Evolutionary conservation across 2,888 invertebrate genomes (phyloP).

Genomic region (Acanthosepion esculentum): DNA sequence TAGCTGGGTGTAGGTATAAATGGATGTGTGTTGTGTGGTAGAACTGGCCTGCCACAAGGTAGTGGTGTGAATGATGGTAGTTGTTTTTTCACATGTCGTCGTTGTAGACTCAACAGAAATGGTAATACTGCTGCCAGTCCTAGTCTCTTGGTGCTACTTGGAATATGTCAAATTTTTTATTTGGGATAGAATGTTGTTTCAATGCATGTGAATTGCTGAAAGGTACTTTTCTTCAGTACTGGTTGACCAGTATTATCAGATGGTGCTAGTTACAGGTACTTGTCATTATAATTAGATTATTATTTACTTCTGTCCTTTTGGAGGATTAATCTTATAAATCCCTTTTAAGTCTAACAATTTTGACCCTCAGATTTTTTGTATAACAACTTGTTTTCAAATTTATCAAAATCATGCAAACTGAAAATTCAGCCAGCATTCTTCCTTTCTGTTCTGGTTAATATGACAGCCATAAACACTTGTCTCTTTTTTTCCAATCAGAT

Average conservation of each 20-base stretch:
- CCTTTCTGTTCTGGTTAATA: too few relatives aligned
- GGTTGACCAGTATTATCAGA: neutral
- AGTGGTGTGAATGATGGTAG: neutral
- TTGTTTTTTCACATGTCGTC: neutral
- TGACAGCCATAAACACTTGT: too few relatives aligned
- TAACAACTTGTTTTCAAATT: neutral
- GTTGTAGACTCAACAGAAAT: neutral
- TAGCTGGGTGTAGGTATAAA: neutral
- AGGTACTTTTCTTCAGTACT: neutral
- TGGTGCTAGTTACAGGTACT: neutral
- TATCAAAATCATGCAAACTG: neutral
- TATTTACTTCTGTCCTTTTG: neutral
- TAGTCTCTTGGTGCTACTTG: neutral
- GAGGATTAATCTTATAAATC: neutral
- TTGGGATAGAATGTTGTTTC: neutral
- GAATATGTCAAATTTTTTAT: too few relatives aligned
- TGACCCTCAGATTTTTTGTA: neutral
- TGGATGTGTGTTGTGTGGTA: neutral
- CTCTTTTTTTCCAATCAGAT: neutral
- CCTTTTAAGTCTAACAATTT: neutral
- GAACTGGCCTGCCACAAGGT: neutral
- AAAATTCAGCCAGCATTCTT: neutral
- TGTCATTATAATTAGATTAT: neutral
- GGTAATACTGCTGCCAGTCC: neutral
- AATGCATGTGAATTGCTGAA: neutral